Conservation (phyloP, 2,797 vertebrate genomes). For the Pagetopsis macropterus region DNA sequence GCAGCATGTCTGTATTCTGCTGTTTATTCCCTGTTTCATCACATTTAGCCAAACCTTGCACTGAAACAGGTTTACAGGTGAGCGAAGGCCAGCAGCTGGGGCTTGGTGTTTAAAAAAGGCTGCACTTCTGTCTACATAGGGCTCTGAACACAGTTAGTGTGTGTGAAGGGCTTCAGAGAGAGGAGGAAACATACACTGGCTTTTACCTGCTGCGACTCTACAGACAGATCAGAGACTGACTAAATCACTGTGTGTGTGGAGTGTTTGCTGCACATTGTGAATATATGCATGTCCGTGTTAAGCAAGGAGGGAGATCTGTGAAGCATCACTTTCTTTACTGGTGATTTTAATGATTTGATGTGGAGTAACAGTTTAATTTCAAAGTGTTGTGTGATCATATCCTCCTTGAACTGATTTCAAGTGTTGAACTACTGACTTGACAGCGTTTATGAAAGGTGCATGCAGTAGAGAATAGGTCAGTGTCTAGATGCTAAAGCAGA, state of each 20-base stretch:
- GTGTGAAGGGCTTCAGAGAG: not conserved
- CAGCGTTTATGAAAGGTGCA: constrained; percentile 3
- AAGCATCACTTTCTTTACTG: not conserved
- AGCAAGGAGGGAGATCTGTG: not conserved
- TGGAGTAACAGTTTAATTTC: constrained; percentile 24
- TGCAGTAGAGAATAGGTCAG: constrained; percentile 2
- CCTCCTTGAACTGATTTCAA: constrained; percentile 7
- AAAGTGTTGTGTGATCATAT: constrained; percentile 10
- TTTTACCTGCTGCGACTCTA: constrained; percentile 42
- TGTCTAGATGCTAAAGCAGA: constrained; percentile 6
- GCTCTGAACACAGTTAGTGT: constrained; percentile 58
- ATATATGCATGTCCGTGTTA: constrained; percentile 44
- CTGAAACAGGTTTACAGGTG: constrained; percentile 67
- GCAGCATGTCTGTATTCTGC: constrained; percentile 56
- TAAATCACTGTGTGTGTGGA: constrained; percentile 63
- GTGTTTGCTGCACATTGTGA: constrained; percentile 38
- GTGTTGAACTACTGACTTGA: not conserved
- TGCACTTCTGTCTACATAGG: constrained; percentile 57
- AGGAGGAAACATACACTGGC: constrained; percentile 39
- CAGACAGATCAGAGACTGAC: constrained; percentile 38
- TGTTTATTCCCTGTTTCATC: constrained; percentile 29
- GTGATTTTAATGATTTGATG: constrained; percentile 13
- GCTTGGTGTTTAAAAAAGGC: constrained; percentile 19
- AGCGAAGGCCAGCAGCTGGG: constrained; percentile 37
- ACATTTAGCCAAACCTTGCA: constrained; percentile 70